These are phyloP conservation scores for Acrobasis repandana DNA, from an alignment of 2,888 invertebrate species.

Conservation along the genomic window DNA sequence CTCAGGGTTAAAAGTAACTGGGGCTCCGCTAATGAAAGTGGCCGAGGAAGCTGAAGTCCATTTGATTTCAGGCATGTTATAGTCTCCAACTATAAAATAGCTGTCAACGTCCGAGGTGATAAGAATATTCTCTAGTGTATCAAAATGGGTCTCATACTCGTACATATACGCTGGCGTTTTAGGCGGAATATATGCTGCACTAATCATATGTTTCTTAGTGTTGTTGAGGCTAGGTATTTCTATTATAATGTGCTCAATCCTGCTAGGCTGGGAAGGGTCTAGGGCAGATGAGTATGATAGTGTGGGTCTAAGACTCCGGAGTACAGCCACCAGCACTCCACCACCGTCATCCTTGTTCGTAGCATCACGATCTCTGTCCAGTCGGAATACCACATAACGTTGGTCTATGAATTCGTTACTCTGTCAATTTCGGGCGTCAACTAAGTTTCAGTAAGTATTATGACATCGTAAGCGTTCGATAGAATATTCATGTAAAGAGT, in stretches of 20 bases:
- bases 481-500: conserved; percentile 16
- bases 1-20: neutral
- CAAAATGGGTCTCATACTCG: neutral
- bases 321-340: neutral
- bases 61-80: neutral
- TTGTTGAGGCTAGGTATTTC: neutral
- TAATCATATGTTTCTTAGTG: neutral
- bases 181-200: neutral
- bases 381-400: neutral
- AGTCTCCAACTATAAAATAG: conserved; percentile 1
- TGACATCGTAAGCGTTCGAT: conserved; percentile 6
- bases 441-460: conserved; percentile 16
- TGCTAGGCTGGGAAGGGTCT: neutral
- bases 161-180: neutral
- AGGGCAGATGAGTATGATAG: neutral
- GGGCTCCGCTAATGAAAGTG: neutral
- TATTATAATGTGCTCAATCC: neutral
- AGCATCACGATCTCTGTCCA: neutral
- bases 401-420: conserved; percentile 5
- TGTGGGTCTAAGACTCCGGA: neutral
- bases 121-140: neutral
- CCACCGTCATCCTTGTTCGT: neutral
- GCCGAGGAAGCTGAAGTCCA: neutral
- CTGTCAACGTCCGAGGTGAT: neutral
- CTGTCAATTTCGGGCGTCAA: conserved; percentile 5